A percentile compares a stretch with the other conserved stretches of the same genome.
Conservation (phyloP, 2,113 vertebrate species). For the Paradoxurus hermaphroditus region DNA sequence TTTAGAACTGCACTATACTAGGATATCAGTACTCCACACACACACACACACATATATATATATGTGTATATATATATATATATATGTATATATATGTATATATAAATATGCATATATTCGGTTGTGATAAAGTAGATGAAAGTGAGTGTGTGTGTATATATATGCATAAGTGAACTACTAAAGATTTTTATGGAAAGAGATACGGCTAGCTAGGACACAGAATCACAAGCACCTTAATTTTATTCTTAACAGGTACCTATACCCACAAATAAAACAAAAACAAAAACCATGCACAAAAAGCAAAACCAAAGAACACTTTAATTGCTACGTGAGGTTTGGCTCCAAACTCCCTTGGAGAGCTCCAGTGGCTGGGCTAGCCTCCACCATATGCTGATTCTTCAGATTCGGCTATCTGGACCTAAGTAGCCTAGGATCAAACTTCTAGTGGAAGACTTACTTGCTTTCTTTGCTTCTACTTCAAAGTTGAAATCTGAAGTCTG, state of each 20-base stretch:
- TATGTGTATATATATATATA: no score
- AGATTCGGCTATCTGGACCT: background rate
- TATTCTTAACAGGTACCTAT: background rate
- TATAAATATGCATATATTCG: background rate
- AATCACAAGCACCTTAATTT: background rate
- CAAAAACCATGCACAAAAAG: background rate
- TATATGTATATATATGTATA: no score
- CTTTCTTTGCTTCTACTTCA: background rate
- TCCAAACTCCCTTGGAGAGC: background rate
- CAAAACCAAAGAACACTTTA: background rate
- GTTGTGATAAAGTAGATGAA: background rate
- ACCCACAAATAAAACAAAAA: background rate
- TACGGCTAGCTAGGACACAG: background rate
- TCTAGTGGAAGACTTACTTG: background rate
- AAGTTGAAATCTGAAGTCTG: conserved; percentile 17
- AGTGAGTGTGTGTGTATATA: background rate
- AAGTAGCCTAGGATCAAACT: background rate
- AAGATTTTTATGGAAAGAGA: background rate
- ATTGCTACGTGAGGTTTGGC: background rate
- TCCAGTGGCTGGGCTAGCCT: background rate
- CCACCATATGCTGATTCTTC: background rate
- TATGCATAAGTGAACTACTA: background rate
- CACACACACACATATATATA: no score
- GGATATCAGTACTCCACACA: background rate
- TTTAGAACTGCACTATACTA: background rate